Base-by-base conservation (phyloP, 2,888 invertebrate species). In the Epinotia brunnichana region DNA sequence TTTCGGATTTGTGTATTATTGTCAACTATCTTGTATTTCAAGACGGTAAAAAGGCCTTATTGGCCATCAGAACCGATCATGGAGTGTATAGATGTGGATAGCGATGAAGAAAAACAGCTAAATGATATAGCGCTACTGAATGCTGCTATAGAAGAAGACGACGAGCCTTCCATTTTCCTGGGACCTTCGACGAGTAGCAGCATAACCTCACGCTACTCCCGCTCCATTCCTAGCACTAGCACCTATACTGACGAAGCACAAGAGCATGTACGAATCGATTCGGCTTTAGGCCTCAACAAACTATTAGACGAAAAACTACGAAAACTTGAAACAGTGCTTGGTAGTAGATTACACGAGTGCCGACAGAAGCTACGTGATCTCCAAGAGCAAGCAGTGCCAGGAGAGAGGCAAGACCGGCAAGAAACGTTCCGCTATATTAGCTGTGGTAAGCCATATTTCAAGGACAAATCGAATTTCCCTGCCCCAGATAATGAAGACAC, bases 371-470 rank as follows among this genome's bases (percentile, higher is more conserved):
- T 90, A 13, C 69, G 75, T 44, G 77, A 82, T 48, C 76, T 87
- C 11, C 79, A 82, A 57, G 53, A 66, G 2, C 69, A 70, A 0
- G 72, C 75, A 13, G 48, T 64, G 15, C 54, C 72, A 0, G 57
- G 57, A 5, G 82, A 81, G 0, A 82, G 75, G 76, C 63, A 74
- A n/a, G n/a, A n/a, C n/a, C n/a, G n/a, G n/a, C n/a, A n/a, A 51
- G 77, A 78, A 56, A 73, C 63, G 5, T 90, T 88, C 41, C 82
- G 85, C 35, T 88, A 89, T 53, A 81, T 87, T 0, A 82, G 81
- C 64, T 91, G 94, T 81, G 93, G 95, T 41, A 91, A 94, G 78
- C 94, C 96, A 0, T 97, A 95, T 81, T 97, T 97, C 77, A 96
- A 95, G 80, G 95, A 96, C 78, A 87, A 82, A 24, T 79, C 88